These are phyloP conservation scores for Caenorhabditis briggsae DNA, from an alignment of 1,140 invertebrate genomes.

Conservation along the genomic window DNA sequence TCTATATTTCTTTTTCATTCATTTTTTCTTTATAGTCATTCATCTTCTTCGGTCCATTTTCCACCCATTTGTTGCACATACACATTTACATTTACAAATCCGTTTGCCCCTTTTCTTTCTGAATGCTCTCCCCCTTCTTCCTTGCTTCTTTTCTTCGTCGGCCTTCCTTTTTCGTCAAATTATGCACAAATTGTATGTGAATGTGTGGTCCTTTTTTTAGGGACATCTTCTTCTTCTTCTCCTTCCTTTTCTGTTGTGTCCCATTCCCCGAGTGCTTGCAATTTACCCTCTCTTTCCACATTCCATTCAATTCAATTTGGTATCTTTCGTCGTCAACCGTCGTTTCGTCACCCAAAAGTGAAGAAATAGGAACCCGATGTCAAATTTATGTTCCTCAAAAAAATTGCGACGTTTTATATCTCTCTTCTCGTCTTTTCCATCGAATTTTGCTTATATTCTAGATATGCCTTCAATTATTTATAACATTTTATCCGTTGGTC, in stretches of 20 bases:
- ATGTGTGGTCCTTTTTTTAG: slow-evolving; percentile 50
- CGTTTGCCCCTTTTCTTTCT: slow-evolving; percentile 45
- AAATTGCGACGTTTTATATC: neutral
- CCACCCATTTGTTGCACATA: slow-evolving; percentile 47
- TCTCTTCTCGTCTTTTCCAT: neutral
- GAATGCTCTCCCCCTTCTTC: neutral
- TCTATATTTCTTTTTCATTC: neutral
- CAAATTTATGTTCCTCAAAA: neutral
- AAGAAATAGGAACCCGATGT: neutral
- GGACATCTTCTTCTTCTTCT: slow-evolving; percentile 8
- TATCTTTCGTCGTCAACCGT: slow-evolving; percentile 2
- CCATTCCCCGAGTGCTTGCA: slow-evolving; percentile 20
- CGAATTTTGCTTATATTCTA: neutral
- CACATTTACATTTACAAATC: slow-evolving; percentile 55
- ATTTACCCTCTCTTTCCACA: slow-evolving; percentile 53
- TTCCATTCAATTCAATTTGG: slow-evolving; percentile 52
- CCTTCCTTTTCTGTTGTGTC: neutral
- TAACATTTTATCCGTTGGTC: no score
- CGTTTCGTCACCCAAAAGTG: slow-evolving; percentile 17
- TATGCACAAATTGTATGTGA: slow-evolving; percentile 54
- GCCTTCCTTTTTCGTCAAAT: slow-evolving; percentile 45
- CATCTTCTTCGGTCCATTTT: slow-evolving; percentile 34
- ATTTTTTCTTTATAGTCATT: slow-evolving; percentile 52
- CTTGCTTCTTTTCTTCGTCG: neutral
- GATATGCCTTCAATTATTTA: no score